Percentiles rank a stretch among this genome's conserved stretches.
Evolutionary conservation across 2,797 vertebrate species (phyloP).

Genomic region (Enteromius mattozi): DNA sequence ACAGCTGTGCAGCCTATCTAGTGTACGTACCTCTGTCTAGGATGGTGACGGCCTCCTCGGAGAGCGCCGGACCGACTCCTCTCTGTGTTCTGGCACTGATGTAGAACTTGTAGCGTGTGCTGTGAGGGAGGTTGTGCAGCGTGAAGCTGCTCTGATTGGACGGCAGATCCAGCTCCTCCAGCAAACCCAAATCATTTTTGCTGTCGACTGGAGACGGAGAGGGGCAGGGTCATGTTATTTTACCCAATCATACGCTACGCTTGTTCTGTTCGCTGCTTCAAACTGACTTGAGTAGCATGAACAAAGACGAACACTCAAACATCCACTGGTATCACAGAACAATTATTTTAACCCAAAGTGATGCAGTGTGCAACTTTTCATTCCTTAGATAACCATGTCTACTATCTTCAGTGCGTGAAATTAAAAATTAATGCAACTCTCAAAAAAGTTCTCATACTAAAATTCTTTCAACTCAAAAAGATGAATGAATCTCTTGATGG

Average conservation of each 20-base stretch:
- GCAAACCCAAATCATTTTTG: constrained; percentile 89
- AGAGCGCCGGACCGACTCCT: constrained; percentile 87
- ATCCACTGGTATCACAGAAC: background rate
- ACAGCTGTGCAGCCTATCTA: background rate
- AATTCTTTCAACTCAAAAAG: too few relatives aligned
- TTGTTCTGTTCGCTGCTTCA: background rate
- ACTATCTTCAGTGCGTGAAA: background rate
- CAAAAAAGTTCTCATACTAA: too few relatives aligned
- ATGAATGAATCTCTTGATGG: background rate
- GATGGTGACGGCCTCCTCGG: constrained; percentile 89
- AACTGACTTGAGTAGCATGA: background rate
- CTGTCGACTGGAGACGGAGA: constrained; percentile 87
- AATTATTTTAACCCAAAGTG: background rate
- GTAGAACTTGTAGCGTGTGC: constrained; percentile 97
- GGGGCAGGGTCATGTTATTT: constrained; percentile 48
- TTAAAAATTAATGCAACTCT: background rate
- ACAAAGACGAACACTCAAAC: background rate
- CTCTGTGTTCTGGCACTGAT: constrained; percentile 88
- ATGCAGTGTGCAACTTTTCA: background rate
- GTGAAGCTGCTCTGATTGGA: constrained; percentile 92
- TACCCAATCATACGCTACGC: constrained; percentile 64
- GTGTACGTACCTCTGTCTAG: constrained; percentile 91
- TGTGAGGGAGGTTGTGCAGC: constrained; percentile 92
- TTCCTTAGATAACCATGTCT: background rate
- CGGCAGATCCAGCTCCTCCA: constrained; percentile 87